A percentile compares a stretch with the other conserved stretches of the same genome.
phyloP scores from a whole-genome alignment of 2,888 invertebrate genomes.

The Stratiomys singularior region DNA sequence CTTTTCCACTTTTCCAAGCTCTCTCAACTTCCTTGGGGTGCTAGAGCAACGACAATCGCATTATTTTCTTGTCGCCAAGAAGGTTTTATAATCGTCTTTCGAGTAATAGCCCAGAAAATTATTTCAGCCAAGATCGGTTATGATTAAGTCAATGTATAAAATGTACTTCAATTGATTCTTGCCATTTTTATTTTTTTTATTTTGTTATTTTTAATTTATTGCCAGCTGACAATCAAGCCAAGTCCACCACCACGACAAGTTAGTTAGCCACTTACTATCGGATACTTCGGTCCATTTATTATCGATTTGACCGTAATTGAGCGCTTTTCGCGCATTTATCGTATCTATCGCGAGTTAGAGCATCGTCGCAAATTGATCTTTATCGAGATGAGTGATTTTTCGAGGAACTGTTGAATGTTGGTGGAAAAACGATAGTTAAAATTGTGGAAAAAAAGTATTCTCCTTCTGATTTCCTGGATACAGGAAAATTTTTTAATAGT shows the following conservation, averaged over 20 bases:
- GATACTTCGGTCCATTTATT: slow-evolving; percentile 36
- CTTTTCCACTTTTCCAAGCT: slow-evolving; percentile 7
- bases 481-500: not conserved
- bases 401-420: not conserved
- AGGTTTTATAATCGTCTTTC: not conserved
- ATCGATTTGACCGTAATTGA: slow-evolving; percentile 29
- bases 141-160: slow-evolving; percentile 42
- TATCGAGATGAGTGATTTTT: slow-evolving; percentile 23
- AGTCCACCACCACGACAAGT: not conserved
- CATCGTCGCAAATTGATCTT: not conserved
- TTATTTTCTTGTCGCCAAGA: not conserved
- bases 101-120: slow-evolving; percentile 2
- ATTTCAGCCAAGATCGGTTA: slow-evolving; percentile 35
- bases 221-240: slow-evolving; percentile 25
- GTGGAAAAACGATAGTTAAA: too few relatives aligned
- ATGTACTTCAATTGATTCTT: slow-evolving; percentile 38
- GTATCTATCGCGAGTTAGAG: not conserved
- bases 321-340: slow-evolving; percentile 23
- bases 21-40: slow-evolving; percentile 13
- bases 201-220: slow-evolving; percentile 11
- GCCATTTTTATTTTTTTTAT: slow-evolving; percentile 26
- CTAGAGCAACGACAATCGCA: not conserved
- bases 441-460: too few relatives aligned
- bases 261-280: slow-evolving; percentile 42
- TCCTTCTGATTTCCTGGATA: too few relatives aligned